A percentile compares a stretch with the other conserved stretches of the same genome.
These are phyloP conservation scores for Automeris io DNA, from an alignment of 2,888 invertebrate species.

Conservation along the genomic window DNA sequence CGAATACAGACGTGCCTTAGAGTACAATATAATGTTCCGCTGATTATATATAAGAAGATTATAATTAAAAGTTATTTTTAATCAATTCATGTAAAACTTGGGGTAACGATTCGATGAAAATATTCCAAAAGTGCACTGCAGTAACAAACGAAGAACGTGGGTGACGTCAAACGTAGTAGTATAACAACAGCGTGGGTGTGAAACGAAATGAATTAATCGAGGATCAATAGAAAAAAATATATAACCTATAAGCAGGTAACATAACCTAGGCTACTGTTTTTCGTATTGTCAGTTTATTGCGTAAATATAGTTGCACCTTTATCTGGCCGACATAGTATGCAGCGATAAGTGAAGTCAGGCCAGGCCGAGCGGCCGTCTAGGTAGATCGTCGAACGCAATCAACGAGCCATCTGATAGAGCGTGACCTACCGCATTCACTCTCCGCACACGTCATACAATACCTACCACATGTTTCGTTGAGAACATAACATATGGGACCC, in stretches of 20 bases:
- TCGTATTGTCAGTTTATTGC: conserved; percentile 11
- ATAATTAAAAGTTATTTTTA: too few relatives aligned
- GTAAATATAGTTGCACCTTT: conserved; percentile 21
- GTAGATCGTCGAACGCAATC: conserved; percentile 22
- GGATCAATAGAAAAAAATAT: conserved; percentile 2
- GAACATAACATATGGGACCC: conserved; percentile 3
- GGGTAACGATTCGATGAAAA: too few relatives aligned
- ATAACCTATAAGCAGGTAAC: not conserved
- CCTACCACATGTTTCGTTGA: conserved; percentile 11
- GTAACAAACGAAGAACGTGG: not conserved
- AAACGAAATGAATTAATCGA: conserved; percentile 4
- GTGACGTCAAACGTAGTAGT: not conserved
- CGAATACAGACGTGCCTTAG: too few relatives aligned
- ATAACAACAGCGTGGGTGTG: conserved; percentile 6
- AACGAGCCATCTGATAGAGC: conserved; percentile 29
- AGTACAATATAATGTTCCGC: too few relatives aligned
- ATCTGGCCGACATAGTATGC: conserved; percentile 19
- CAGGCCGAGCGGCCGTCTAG: conserved; percentile 14
- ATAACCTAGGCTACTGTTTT: conserved; percentile 21
- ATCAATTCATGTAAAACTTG: too few relatives aligned
- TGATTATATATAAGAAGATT: too few relatives aligned
- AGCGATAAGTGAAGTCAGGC: conserved; percentile 22
- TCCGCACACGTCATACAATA: conserved; percentile 15
- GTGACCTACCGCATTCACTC: conserved; percentile 36
- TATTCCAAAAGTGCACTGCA: not conserved